These are phyloP conservation scores for Ormyrus pomaceus DNA, from an alignment of 2,888 invertebrate genomes.

Conservation along the genomic window DNA sequence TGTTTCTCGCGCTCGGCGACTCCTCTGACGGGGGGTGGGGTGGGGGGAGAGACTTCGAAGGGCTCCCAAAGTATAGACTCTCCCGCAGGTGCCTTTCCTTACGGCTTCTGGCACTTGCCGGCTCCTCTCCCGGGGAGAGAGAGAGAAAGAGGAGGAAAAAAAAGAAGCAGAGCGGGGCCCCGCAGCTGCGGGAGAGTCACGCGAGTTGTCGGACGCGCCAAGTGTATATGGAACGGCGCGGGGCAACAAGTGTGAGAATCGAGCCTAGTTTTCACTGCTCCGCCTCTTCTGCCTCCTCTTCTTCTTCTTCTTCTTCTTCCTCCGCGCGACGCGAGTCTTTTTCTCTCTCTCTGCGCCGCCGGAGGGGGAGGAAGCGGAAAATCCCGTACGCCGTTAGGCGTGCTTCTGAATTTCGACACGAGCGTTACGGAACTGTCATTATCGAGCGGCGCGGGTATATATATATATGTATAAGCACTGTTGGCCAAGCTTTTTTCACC, in stretches of 20 bases:
- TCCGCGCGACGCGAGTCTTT: too few species aligned
- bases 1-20: slow-evolving; percentile 7
- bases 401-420: too few species aligned
- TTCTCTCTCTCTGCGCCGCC: background rate
- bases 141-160: background rate
- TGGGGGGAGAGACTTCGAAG: too few species aligned
- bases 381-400: too few species aligned
- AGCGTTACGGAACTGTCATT: too few species aligned
- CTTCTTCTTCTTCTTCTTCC: background rate
- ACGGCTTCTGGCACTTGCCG: slow-evolving; percentile 42
- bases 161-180: slow-evolving; percentile 1
- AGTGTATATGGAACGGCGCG: background rate
- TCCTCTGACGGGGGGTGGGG: background rate
- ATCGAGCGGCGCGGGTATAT: too few species aligned
- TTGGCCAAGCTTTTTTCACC: too few species aligned
- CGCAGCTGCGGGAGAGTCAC: background rate
- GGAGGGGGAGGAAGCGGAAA: background rate
- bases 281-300: background rate
- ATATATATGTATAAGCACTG: too few species aligned
- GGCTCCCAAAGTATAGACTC: slow-evolving; percentile 19
- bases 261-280: slow-evolving; percentile 15
- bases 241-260: slow-evolving; percentile 61
- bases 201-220: background rate
- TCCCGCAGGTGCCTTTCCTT: slow-evolving; percentile 15
- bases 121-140: background rate